Evolutionary conservation across 2,797 vertebrate genomes (phyloP), one percentile per base, ranked within the genome.

Genomic region (Sebastes nivosus): DNA sequence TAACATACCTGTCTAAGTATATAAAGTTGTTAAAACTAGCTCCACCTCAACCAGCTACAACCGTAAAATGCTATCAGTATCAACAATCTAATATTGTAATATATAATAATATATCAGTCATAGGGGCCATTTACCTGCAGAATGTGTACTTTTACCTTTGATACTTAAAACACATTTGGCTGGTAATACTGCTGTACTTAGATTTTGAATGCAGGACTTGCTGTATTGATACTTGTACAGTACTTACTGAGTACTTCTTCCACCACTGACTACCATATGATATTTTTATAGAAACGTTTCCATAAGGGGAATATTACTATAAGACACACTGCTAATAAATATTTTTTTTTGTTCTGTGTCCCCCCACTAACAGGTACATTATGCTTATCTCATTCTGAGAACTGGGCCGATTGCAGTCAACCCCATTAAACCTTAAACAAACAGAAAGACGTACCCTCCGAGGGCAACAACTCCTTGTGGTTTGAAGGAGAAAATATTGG

Each of bases 381-480:
- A 8, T 60, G 60, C 74, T 60, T 34, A 66, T 85, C 60, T 73
- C 6, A 50, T 66, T 71, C 50, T 72, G 34, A 70, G 81, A 71
- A 67, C 57, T 76, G 73, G 32, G 61, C 42, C 52, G 59, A 61
- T 60, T 46, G 66, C 69, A 84, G 65, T 77, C 24, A 29, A 67
- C 72, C 78, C 79, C 66, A 71, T 85, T 88, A 87, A 90, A 85
- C 73, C 72, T 61, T 79, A 57, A 85, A 84, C 55, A 90, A 93
- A 92, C 83, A 89, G 81, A 86, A 89, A 77, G 64, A 70, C 71
- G 65, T 38, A 50, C 64, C 70, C 61, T 71, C 61, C 78, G 65
- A 86, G 65, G 42, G 57, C 77, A 80, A 34, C 71, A 74, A 36
- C 72, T 85, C 68, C 63, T 87, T 79, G 72, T 80, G 82, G 85